Base-by-base conservation (phyloP, 92 coral and sea anemone genomes). In the Zoanthus gigantus region DNA sequence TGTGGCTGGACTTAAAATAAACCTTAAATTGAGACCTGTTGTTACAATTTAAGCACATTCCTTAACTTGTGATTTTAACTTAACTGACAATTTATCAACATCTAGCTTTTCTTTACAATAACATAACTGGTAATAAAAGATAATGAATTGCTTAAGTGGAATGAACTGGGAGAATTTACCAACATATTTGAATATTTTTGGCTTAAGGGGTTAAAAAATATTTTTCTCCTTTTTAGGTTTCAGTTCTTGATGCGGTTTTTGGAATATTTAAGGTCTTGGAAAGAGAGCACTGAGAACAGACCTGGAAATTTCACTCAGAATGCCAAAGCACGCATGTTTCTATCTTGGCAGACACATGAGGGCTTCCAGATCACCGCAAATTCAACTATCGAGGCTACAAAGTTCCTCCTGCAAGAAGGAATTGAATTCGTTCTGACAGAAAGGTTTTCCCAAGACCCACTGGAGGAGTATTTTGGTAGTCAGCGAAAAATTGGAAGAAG, bases 351-450 rank as follows among this genome's bases (percentile, higher is more conserved):
- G 86, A 90, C 91, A 8, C 77, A 79, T 61, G 83, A 90, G 68
- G 93, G 88, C 53, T 79, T 90, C 32, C 63, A 63, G 48, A 81
- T 88, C n/a, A 80, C 93, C 9, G 89, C 89, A 71, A 61, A 81
- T 56, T 91, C 91, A 66, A 91, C 74, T 12, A 87, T 91, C 58
- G 93, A 88, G 83, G 88, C 87, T 13, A 91, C 91, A 31, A 91
- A 91, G 84, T 88, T 90, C 76, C 88, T 90, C 15, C 76, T 87
- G 8, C 75, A 77, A 44, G 91, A 90, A 71, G 93, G 93, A 16
- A 54, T 84, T 17, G 91, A 90, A 67, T 90, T 87, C 82, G 88
- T 82, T 46, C 91, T 87, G 50, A 90, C 88, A 45, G 91, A 82
- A 53, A 54, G 91, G 11, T 82, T 87, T 53, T 87, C 84, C 61